Conservation (phyloP, 2,888 invertebrate genomes). For the Cenopis cana region DNA sequence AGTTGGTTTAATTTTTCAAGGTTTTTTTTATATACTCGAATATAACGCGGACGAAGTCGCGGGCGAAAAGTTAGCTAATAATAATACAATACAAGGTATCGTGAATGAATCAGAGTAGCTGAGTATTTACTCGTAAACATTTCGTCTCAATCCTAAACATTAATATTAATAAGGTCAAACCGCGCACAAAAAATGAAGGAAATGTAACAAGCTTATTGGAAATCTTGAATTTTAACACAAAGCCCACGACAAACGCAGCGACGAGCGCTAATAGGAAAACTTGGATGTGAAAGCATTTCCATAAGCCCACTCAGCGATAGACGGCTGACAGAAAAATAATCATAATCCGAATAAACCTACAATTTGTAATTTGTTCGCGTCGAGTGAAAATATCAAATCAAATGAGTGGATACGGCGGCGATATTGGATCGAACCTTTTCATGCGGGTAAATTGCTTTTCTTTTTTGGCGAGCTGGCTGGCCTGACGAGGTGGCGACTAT, state of each 20-base stretch:
- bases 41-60: too few species aligned
- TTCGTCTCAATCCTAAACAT: conserved; percentile 48
- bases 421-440: conserved; percentile 83
- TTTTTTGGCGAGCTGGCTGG: conserved; percentile 71
- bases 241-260: conserved; percentile 58
- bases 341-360: conserved; percentile 70
- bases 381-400: conserved; percentile 82
- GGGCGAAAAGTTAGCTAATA: too few species aligned
- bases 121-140: neutral
- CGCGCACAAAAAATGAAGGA: conserved; percentile 45
- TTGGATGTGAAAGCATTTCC: conserved; percentile 74
- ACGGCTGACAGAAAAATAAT: conserved; percentile 81
- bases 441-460: conserved; percentile 84
- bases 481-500: conserved; percentile 75
- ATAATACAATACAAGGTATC: neutral
- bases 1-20: too few species aligned
- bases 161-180: conserved; percentile 37
- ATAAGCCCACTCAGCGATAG: conserved; percentile 66
- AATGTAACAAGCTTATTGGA: conserved; percentile 64
- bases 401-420: conserved; percentile 80
- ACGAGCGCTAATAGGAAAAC: conserved; percentile 74
- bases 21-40: neutral
- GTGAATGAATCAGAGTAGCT: neutral
- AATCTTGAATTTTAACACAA: conserved; percentile 65
- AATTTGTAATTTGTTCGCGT: conserved; percentile 81